phyloP scores from a whole-genome alignment of 2,888 invertebrate genomes.

The Creontiades dilutus region DNA sequence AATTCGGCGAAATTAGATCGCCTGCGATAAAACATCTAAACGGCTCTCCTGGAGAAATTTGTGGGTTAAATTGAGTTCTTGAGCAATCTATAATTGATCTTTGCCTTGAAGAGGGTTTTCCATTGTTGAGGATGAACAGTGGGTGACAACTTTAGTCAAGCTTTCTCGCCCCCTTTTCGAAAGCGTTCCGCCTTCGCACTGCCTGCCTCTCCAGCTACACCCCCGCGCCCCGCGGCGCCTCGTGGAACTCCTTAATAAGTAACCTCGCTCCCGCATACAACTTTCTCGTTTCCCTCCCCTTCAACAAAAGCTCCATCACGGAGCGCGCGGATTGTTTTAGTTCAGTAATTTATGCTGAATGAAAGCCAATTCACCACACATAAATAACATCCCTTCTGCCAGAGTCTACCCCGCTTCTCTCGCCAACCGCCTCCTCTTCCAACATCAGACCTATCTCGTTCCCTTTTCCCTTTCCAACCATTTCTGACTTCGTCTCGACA shows the following conservation, averaged over 20 bases:
- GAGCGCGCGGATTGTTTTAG: constrained; percentile 71
- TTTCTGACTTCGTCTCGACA: constrained; percentile 51
- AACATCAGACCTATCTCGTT: constrained; percentile 30
- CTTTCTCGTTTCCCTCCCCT: constrained; percentile 63
- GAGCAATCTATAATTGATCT: constrained; percentile 73
- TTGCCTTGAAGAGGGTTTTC: constrained; percentile 64
- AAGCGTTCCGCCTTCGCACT: constrained; percentile 19
- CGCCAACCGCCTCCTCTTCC: neutral
- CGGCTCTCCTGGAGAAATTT: neutral
- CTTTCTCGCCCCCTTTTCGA: constrained; percentile 49
- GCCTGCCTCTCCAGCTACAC: neutral
- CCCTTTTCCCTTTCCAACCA: constrained; percentile 52
- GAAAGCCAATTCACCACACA: constrained; percentile 75
- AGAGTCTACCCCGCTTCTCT: neutral
- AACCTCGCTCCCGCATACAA: constrained; percentile 69
- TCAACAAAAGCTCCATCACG: constrained; percentile 70
- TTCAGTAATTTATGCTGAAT: constrained; percentile 75
- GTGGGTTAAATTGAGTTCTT: constrained; percentile 59
- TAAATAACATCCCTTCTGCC: constrained; percentile 73
- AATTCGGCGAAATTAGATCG: neutral
- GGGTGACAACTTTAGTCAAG: constrained; percentile 66
- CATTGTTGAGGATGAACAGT: constrained; percentile 70
- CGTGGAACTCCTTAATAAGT: constrained; percentile 65
- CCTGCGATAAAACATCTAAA: constrained; percentile 13
- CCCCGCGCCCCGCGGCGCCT: constrained; percentile 11